phyloP scores from a whole-genome alignment of 53 echinoderm and acorn worm genomes.

The Holothuria scabra region DNA sequence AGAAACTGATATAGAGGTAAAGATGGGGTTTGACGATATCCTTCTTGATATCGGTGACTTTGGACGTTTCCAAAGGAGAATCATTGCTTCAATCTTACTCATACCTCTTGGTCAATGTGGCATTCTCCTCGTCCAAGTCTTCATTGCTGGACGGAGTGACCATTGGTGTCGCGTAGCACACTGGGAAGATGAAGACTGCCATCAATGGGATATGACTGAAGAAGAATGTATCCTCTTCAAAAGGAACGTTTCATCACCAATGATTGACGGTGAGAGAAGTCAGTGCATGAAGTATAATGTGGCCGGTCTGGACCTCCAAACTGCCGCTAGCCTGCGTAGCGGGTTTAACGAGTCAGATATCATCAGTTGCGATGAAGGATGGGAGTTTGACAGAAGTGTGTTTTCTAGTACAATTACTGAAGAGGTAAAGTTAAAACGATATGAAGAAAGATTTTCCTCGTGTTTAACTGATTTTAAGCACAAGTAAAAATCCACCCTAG shows the following conservation, averaged over 20 bases:
- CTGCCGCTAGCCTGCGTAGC: background rate
- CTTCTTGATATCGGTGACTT: conserved; percentile 16
- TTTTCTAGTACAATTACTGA: conserved; percentile 7
- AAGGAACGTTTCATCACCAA: background rate
- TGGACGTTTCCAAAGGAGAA: conserved; percentile 4
- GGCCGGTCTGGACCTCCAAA: background rate
- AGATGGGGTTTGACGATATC: conserved; percentile 18
- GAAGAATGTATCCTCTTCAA: conserved; percentile 7
- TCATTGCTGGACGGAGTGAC: conserved; percentile 9
- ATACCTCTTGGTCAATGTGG: conserved; percentile 3
- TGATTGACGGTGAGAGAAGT: background rate
- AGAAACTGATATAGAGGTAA: background rate
- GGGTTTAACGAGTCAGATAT: background rate
- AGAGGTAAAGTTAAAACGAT: background rate
- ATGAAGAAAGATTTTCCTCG: too few species aligned
- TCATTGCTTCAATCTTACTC: background rate
- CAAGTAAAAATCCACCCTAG: too few species aligned
- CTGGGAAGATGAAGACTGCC: conserved; percentile 3
- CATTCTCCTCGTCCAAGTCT: conserved; percentile 11
- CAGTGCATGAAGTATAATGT: conserved; percentile 15
- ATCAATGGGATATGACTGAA: conserved; percentile 1
- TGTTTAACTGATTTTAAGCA: too few species aligned
- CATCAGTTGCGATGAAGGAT: conserved; percentile 28
- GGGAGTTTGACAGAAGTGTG: conserved; percentile 17
- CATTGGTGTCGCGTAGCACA: conserved; percentile 18